Base-by-base conservation (phyloP, 2,113 vertebrate genomes). In the Toxotes jaculatrix region DNA sequence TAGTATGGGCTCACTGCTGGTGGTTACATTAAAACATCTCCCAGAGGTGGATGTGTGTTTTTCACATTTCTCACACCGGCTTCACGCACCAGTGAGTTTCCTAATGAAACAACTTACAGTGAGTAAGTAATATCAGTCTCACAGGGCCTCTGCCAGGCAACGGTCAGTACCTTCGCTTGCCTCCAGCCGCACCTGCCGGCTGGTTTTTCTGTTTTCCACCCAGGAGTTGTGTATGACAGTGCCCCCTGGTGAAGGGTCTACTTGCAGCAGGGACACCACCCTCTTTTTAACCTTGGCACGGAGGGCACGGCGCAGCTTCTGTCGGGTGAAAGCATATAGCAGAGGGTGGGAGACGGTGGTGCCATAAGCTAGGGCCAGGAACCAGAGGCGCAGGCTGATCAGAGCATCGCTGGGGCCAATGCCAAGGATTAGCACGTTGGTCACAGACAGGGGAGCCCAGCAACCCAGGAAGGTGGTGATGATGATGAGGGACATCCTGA, bases 401-500 rank as follows among this genome's bases (percentile, higher is more conserved):
- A 96, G 85, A 74, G 89, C 71, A 27, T 92, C 94, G 42, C 93
- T 95, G 76, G 95, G 95, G 19, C 95, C 95, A 1, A 95, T 68
- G n/a, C 93, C 91, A 59, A 97, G 88, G 75, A 96, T 95, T 0
- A 97, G 91, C 45, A 96, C 45, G 14, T 96, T 96, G 81, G 94
- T 93, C 19, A 96, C 88, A 13, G 95, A 96, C 68, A 95, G 90
- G 5, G 94, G 94, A 1, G 93, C 95, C 95, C 95, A 96, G 65
- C 95, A 95, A 49, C 94, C 88, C 56, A 96, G 84, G 76, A 96
- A 96, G 21, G 95, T 95, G 8, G 92, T 92, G 89, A 95, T 93
- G 47, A 95, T 96, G 74, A 97, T 87, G 67, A 97, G 90, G 21
- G 95, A 96, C 93, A 96, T 96, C 72, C 85, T 93, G 79, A 95